Conservation (phyloP, 2,888 invertebrate genomes). For the Tetheella fluctuosa region DNA sequence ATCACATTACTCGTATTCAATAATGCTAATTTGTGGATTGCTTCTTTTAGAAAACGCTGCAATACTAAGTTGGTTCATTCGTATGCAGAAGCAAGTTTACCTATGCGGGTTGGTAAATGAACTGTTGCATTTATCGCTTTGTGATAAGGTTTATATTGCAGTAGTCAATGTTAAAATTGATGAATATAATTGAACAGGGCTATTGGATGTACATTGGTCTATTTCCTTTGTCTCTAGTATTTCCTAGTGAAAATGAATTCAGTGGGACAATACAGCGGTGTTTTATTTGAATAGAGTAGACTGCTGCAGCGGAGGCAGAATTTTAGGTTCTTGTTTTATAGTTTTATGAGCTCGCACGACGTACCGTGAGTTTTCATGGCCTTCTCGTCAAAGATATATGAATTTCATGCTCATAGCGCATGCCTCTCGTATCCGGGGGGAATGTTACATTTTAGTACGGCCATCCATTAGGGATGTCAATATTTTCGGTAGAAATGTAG, state of each 20-base stretch:
- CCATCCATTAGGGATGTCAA: not conserved
- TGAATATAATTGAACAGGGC: conserved; percentile 8
- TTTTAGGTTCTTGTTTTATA: conserved; percentile 29
- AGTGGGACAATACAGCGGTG: conserved; percentile 36
- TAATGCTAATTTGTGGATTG: conserved; percentile 23
- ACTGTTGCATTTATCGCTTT: not conserved
- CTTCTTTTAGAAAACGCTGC: conserved; percentile 15
- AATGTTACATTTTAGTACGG: conserved; percentile 10
- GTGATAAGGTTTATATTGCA: conserved; percentile 11
- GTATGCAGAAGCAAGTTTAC: conserved; percentile 19
- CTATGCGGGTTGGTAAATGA: not conserved
- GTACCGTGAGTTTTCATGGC: conserved; percentile 29
- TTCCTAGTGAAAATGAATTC: conserved; percentile 50
- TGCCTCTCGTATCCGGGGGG: not conserved
- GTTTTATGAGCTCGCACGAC: conserved; percentile 33
- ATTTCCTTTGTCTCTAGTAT: conserved; percentile 40
- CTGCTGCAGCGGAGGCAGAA: conserved; percentile 20
- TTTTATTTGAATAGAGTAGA: conserved; percentile 41
- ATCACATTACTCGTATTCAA: conserved; percentile 20
- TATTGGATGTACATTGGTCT: conserved; percentile 27
- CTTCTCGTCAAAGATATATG: conserved; percentile 36
- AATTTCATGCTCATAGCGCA: conserved; percentile 30
- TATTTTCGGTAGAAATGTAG: not conserved
- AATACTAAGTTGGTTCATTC: conserved; percentile 22
- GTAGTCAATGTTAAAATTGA: not conserved